Evolutionary conservation across 2,888 invertebrate genomes (phyloP), one percentile per base, ranked within the genome.

Genomic region (Conus canariensis): DNA sequence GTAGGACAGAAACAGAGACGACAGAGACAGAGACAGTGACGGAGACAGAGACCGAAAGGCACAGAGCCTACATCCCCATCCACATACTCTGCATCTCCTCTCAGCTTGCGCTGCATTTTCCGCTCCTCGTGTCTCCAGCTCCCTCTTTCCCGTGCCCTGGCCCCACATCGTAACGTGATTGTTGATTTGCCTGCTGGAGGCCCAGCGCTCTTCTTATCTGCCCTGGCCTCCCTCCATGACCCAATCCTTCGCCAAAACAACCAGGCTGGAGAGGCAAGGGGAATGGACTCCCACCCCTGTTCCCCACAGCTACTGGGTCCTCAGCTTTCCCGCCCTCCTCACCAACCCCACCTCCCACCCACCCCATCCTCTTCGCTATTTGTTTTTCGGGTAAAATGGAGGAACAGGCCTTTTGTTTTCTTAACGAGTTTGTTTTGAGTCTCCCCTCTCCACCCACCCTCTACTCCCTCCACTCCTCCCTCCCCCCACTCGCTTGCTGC

Each of bases 371-470:
- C 82, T 58, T 58, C 64, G 30, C 64, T 88, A 82, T 90, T 90
- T 90, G 80, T 90, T 90, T 89, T 89, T 70, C 58, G 89, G 77
- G 90, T 80, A 85, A 89, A 90, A 90, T 87, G 86, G 88, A 87
- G 89, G 90, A 67, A 89, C 67, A 89, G 87, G 87, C 64, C 67
- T 82, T 82, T 89, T 90, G 87, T 90, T 90, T 22, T 89, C 86
- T 89, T 67, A 86, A 64, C 86, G 88, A n/a, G 60, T 87, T 89
- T 90, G 89, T 90, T 90, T 82, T 89, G 90, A 90, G 90, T 90
- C 70, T 85, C 82, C 8, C 45, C 45, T 45, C 45, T 45, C 45
- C 45, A 45, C 45, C 45, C 45, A 45, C 45, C 45, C 45, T 45
- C 45, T 45, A 45, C 45, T 45, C 45, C 45, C 45, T 45, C 45